Base-by-base conservation (phyloP, 2,888 invertebrate genomes). In the Encarsia formosa region DNA sequence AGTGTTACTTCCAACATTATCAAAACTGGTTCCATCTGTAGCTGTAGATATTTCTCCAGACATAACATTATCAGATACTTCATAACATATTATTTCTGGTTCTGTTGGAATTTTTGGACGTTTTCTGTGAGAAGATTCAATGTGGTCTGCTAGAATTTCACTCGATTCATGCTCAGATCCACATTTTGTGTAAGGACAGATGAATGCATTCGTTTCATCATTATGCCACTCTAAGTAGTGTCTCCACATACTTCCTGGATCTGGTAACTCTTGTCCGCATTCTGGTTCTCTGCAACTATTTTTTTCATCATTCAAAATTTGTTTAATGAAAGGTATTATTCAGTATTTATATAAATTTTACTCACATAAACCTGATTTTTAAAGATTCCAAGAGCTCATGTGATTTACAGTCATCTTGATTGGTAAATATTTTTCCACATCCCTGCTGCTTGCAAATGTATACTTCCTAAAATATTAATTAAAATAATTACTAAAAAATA, bases 221-320 rank as follows among this genome's bases (percentile, higher is more conserved):
- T 70, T 73, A 52, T 73, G 73, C 67, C 70, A 72, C 59, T 73
- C 72, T 58, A 70, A 72, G 56, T 73, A 73, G 52, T 73, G 73
- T 40, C 71, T 68, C 73, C 73, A 73, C 73, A 73, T 71, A 35
- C 70, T 71, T 38, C 73, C 73, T n/a, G 73, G 73, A 56, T 73
- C 73, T 5, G 73, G 65, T 11, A 72, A 31, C 59, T 73, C 73
- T 46, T 73, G 69, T 18, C 73, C 73, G 23, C 73, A 73, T 59
- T 69, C 73, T 56, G 73, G 73, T 40, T 73, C 73, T 6, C 71
- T 68, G 50, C 73, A 73, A 47, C 73, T 73, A 39, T 18, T 49
- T 41, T 26, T 32, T 13, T 23, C 24, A 32, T 34, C 9, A 4
- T 31, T 15, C 16, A 44, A 11, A 29, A 47, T 18, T 32, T 37